Evolutionary conservation across 2,113 vertebrate genomes (phyloP).

Genomic region (Saccopteryx bilineata): DNA sequence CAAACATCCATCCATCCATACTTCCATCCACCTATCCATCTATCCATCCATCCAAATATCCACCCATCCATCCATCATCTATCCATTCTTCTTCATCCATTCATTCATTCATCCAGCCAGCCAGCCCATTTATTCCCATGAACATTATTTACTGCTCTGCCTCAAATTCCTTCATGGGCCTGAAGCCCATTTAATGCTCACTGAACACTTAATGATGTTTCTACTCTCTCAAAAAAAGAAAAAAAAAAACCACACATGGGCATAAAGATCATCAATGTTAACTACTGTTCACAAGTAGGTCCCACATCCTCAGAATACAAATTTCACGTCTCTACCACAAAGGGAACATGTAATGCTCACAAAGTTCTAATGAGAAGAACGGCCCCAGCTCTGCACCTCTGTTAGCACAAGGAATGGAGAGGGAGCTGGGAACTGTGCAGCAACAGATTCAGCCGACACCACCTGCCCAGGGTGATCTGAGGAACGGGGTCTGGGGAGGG

Average conservation of each 20-base stretch:
- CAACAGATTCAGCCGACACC: not conserved
- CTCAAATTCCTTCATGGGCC: not conserved
- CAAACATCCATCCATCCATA: too few species aligned
- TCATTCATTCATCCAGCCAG: too few species aligned
- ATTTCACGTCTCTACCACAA: constrained; percentile 26
- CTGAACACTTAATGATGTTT: not conserved
- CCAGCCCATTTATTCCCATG: not conserved
- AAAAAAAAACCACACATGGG: not conserved
- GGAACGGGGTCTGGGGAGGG: too few species aligned
- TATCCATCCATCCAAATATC: too few species aligned
- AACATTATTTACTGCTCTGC: not conserved
- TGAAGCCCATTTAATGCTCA: not conserved
- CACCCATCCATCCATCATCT: too few species aligned
- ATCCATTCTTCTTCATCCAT: too few species aligned
- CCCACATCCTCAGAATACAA: constrained; percentile 49
- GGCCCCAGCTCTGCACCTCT: not conserved
- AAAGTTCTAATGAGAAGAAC: not conserved
- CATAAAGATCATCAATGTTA: constrained; percentile 23
- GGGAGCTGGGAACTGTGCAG: not conserved
- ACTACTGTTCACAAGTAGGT: not conserved
- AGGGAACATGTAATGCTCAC: not conserved
- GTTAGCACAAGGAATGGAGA: not conserved
- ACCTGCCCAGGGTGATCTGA: not conserved
- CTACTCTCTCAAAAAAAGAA: not conserved
- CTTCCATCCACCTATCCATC: too few species aligned